Base-by-base conservation (phyloP, 1,140 invertebrate genomes). In the Musca domestica region DNA sequence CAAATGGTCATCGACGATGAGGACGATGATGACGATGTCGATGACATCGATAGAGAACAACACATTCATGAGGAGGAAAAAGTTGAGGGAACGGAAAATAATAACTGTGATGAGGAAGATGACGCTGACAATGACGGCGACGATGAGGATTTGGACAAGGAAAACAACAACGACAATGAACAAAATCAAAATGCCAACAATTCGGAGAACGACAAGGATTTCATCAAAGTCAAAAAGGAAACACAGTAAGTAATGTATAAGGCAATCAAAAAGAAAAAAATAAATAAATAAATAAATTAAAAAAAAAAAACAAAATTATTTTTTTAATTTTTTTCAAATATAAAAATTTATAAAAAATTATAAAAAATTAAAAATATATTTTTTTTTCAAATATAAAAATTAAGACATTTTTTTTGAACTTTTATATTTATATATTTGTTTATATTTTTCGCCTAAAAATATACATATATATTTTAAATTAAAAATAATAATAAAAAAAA, bases 161-260 rank as follows among this genome's bases (percentile, higher is more conserved):
- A 64, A 12, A 22, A 51, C 6, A 51, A 51, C n/a, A 22, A 64
- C 7, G 54, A 19, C 48, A 9, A 25, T 46, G 23, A 56, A n/a
- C 23, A 52, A 30, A 68, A 69, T 61, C n/a, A 17, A 9, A 64
- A 67, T 41, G 69, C 49, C 10, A 68, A 72, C 25, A 71, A 74
- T 19, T 69, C 73, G 9, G 72, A 74, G 14, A 46, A 5, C 17
- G 52, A 66, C n/a, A 63, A 25, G 14, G 64, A 52, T 47, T 34
- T 9, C 7, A 10, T 61, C 0, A 61, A 41, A 14, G 78, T 80
- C 70, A 80, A 80, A 75, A 80, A 80, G 73, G 78, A 80, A 71
- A 78, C 78, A 66, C 77, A 80, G 78, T 80, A 65, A 78, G 78
- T 78, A 54, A 34, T 69, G 19, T 58, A 49, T 27, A 64, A 30